These are phyloP conservation scores for Torymus texanus DNA, from an alignment of 2,888 invertebrate species.

Conservation along the genomic window DNA sequence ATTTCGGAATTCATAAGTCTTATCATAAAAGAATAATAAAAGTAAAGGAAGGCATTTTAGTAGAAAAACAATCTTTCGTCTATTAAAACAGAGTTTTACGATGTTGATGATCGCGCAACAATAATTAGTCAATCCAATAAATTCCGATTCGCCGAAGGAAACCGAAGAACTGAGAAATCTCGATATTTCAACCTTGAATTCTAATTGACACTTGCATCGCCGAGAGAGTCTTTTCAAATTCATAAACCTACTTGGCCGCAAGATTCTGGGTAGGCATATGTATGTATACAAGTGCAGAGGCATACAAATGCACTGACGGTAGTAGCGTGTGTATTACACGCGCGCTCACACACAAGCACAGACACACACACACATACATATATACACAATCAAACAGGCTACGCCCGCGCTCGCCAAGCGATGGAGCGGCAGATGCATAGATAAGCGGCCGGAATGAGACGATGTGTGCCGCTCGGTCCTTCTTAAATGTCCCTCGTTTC, in stretches of 20 bases:
- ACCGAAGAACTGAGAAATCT: not conserved
- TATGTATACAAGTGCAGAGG: too few species aligned
- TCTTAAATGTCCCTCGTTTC: constrained; percentile 61
- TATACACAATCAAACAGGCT: too few species aligned
- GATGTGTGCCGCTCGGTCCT: constrained; percentile 60
- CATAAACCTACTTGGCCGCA: not conserved
- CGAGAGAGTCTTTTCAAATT: not conserved
- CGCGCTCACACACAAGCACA: too few species aligned
- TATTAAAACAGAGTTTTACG: too few species aligned
- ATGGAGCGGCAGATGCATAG: constrained; percentile 67
- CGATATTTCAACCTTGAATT: not conserved
- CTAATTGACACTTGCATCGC: not conserved
- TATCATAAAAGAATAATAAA: too few species aligned
- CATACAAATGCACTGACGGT: too few species aligned
- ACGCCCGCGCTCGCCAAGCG: not conserved
- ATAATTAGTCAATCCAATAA: not conserved
- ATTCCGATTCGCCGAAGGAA: not conserved
- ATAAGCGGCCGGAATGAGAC: constrained; percentile 67
- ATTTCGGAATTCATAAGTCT: too few species aligned
- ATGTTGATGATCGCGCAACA: too few species aligned
- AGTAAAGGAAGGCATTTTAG: too few species aligned
- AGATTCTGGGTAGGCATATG: not conserved
- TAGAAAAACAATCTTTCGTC: too few species aligned
- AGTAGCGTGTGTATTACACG: too few species aligned
- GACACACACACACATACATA: too few species aligned